Evolutionary conservation across 2,888 invertebrate species (phyloP).

Genomic region (Drosophila pullipes): DNA sequence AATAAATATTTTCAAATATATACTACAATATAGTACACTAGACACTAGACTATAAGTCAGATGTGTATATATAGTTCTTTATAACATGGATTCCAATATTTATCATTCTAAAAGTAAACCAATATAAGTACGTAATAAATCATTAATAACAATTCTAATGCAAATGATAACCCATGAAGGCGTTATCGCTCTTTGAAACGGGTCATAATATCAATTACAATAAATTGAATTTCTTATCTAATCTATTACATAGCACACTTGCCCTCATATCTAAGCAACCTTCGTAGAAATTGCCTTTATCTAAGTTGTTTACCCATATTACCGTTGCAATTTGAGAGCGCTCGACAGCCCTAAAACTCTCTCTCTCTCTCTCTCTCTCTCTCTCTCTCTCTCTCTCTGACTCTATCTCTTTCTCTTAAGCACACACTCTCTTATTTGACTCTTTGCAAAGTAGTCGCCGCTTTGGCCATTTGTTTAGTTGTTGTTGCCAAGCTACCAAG

Average conservation of each 20-base stretch:
- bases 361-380: not conserved
- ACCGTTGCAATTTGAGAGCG: not conserved
- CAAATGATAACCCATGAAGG: not conserved
- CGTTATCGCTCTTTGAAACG: not conserved
- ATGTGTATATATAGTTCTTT: not conserved
- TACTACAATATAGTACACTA: not conserved
- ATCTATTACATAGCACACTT: conserved; percentile 26
- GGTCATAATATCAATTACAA: not conserved
- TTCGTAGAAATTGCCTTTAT: conserved; percentile 40
- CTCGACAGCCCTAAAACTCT: conserved; percentile 38
- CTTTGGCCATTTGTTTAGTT: conserved; percentile 38
- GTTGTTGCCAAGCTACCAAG: conserved; percentile 74
- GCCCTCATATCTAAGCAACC: conserved; percentile 33
- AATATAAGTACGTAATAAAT: not conserved
- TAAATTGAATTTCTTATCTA: conserved; percentile 25
- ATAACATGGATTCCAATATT: not conserved
- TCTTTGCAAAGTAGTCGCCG: conserved; percentile 17
- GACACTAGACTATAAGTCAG: no score
- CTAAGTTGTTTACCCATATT: not conserved
- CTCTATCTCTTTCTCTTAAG: conserved; percentile 33
- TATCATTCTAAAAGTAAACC: not conserved
- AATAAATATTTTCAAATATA: not conserved
- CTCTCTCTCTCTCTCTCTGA: not conserved
- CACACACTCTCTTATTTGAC: conserved; percentile 9
- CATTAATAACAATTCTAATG: not conserved